Evolutionary conservation across 2,113 vertebrate genomes (phyloP).

Genomic region (Eclectus roratus): DNA sequence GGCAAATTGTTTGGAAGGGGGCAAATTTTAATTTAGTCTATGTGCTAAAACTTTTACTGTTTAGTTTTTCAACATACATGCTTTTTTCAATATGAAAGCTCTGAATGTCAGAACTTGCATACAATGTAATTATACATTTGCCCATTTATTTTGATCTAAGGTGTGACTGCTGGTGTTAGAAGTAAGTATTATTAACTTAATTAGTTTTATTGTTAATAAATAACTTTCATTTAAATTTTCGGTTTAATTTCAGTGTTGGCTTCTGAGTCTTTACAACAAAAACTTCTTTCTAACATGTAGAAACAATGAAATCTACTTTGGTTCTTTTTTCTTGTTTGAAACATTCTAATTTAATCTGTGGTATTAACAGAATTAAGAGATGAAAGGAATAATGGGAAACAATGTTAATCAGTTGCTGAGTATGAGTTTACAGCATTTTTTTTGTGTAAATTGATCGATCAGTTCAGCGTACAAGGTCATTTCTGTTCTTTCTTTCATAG

Average conservation of each 20-base stretch:
- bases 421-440: background rate
- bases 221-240: slow-evolving; percentile 2
- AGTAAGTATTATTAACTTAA: slow-evolving; percentile 8
- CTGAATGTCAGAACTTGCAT: background rate
- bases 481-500: background rate
- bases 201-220: slow-evolving; percentile 48
- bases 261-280: slow-evolving; percentile 21
- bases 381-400: slow-evolving; percentile 5
- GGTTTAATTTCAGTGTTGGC: background rate
- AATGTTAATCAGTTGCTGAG: background rate
- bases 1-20: background rate
- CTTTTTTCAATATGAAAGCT: background rate
- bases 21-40: background rate
- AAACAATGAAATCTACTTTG: background rate
- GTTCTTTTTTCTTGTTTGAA: background rate
- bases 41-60: background rate
- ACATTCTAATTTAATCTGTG: background rate
- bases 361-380: background rate
- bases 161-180: slow-evolving; percentile 37
- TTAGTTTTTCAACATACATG: background rate
- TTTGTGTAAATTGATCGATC: background rate
- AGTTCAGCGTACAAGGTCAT: fast-evolving
- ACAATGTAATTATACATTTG: background rate
- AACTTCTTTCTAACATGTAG: background rate
- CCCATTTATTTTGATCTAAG: slow-evolving; percentile 40